Evolutionary conservation across 2,888 invertebrate species (phyloP), one percentile per base, ranked within the genome.

Genomic region (Cloeon dipterum): DNA sequence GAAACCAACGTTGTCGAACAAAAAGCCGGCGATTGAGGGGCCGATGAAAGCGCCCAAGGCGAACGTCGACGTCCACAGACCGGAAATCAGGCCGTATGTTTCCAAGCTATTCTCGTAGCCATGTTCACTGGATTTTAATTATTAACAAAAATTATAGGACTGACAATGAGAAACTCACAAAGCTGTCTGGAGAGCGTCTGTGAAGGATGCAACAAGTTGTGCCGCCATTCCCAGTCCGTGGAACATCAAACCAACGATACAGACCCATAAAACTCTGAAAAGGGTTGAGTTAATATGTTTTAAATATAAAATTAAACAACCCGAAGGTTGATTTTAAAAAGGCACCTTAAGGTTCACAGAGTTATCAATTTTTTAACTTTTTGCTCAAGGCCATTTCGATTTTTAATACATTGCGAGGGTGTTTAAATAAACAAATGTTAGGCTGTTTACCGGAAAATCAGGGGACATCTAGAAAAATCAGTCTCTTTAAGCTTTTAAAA

Each of bases 11-110:
- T 57, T 63, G 47, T 82, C 81, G 46, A 70, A 71, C 1, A 83
- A 61, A 29, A 78, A 63, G 1, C 82, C 82, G 44, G 69, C 69
- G 2, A 77, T 59, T 0, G 77, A 76, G 2, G 82, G 82, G 0
- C 83, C 83, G 35, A 82, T 69, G 54, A 82, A 82, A 2, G 82
- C 81, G 1, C 89, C 89, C 8, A 89, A 60, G 0, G 88, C 85
- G 49, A 88, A 86, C 0, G 79, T 73, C 2, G 85, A 83, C 2
- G 88, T 86, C 76, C 86, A 89, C 47, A 89, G 63, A 1, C 86
- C 89, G 1, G 88, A 85, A 7, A 88, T 76, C 25, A 88, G 59
- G 0, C 88, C 88, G 50, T 83, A 88, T 0, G 89, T 89, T 50
- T 83, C 79, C 44, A 88, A 64, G 42, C 74, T 77, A 54, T 89